These are phyloP conservation scores for Limanda limanda DNA, from an alignment of 2,113 vertebrate species.

Conservation along the genomic window DNA sequence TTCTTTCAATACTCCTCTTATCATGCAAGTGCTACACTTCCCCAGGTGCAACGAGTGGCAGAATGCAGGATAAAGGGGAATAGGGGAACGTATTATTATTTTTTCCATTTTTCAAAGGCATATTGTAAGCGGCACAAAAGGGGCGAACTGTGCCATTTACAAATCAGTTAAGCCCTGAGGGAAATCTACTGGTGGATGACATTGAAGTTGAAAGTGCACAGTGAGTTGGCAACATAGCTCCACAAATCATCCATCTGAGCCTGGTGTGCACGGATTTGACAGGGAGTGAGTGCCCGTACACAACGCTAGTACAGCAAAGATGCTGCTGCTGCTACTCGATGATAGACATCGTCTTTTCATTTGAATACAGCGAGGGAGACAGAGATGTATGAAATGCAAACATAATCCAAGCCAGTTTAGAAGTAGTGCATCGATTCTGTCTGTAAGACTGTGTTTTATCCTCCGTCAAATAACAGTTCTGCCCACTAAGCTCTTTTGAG, in stretches of 20 bases:
- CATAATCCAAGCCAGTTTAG: conserved; percentile 47
- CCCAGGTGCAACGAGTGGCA: conserved; percentile 69
- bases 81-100: conserved; percentile 49
- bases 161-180: conserved; percentile 73
- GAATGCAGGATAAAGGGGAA: conserved; percentile 74
- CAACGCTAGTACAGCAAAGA: conserved; percentile 19
- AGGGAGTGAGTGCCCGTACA: conserved; percentile 37
- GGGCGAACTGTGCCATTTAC: conserved; percentile 69
- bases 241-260: conserved; percentile 60
- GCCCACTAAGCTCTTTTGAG: conserved; percentile 68
- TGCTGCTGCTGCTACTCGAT: conserved; percentile 10
- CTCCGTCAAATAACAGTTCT: conserved; percentile 66
- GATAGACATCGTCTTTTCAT: conserved; percentile 53
- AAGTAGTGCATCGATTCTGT: conserved; percentile 58
- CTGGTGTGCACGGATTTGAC: conserved; percentile 39
- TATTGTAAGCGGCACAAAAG: conserved; percentile 77
- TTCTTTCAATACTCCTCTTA: conserved; percentile 73
- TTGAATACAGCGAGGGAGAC: conserved; percentile 45
- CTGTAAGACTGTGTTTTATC: conserved; percentile 61
- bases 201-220: conserved; percentile 80
- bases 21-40: conserved; percentile 72
- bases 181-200: conserved; percentile 77
- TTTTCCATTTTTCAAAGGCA: conserved; percentile 72
- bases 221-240: conserved; percentile 45
- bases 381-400: conserved; percentile 36